phyloP scores from a whole-genome alignment of 2,888 invertebrate genomes.

The Thysanoteuthis rhombus region DNA sequence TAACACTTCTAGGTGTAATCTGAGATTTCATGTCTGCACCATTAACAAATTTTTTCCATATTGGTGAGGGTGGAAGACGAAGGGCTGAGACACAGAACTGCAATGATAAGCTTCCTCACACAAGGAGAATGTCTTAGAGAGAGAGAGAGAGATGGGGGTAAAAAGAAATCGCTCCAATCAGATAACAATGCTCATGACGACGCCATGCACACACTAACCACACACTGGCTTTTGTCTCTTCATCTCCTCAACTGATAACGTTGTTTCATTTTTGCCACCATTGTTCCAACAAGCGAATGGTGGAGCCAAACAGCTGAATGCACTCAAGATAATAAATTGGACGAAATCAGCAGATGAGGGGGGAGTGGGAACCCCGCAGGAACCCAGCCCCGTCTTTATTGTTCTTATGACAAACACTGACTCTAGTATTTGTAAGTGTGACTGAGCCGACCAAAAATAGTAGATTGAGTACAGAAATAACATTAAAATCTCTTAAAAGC shows the following conservation, averaged over 20 bases:
- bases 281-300: background rate
- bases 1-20: too few relatives aligned
- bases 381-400: background rate
- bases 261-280: background rate
- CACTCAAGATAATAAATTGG: background rate
- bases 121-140: too few relatives aligned
- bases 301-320: background rate
- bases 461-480: too few relatives aligned
- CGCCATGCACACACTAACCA: background rate
- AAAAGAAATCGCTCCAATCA: background rate
- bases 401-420: too few relatives aligned
- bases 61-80: background rate
- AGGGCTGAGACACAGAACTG: background rate
- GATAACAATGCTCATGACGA: background rate
- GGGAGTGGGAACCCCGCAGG: background rate
- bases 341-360: background rate
- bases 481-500: too few relatives aligned
- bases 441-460: too few relatives aligned
- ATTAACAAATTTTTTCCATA: too few relatives aligned
- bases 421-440: too few relatives aligned
- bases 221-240: background rate
- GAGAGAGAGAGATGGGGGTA: too few relatives aligned
- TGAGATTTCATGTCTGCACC: too few relatives aligned
- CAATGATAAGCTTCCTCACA: background rate
- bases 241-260: background rate